Conservation (phyloP, 2,888 invertebrate species). For the Zele albiditarsus region DNA sequence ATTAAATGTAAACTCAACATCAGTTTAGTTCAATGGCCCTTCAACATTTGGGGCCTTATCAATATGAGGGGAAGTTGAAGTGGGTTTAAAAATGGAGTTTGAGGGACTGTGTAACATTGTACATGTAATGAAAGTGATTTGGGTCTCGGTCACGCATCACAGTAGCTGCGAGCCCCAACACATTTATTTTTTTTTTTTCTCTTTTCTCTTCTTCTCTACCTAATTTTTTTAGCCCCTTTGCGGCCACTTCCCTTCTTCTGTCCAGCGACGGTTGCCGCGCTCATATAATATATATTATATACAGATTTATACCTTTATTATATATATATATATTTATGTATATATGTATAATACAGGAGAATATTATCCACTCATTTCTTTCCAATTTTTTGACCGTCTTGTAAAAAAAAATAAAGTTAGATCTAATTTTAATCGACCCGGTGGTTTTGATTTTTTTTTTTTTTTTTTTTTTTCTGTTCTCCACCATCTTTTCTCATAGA, state of each 20-base stretch:
- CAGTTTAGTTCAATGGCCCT: background rate
- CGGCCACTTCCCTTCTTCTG: constrained; percentile 7
- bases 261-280: background rate
- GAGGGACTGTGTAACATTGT: constrained; percentile 1
- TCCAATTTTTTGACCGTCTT: constrained; percentile 51
- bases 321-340: background rate
- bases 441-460: background rate
- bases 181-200: background rate
- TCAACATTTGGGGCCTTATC: constrained; percentile 6
- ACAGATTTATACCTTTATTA: background rate
- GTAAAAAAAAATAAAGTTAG: constrained; percentile 64
- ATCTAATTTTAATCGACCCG: constrained; percentile 67
- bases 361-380: constrained; percentile 23
- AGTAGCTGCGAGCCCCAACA: constrained; percentile 63
- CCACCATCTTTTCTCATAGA: background rate
- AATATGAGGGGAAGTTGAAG: background rate
- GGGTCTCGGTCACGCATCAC: constrained; percentile 60
- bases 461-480: background rate
- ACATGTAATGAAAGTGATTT: background rate
- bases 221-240: constrained; percentile 23
- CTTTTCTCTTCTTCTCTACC: background rate
- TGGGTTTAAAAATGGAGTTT: background rate
- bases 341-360: background rate
- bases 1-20: too few relatives aligned
- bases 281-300: background rate